These are phyloP conservation scores for Brachionus calyciflorus DNA, from an alignment of 1,140 invertebrate genomes.

Conservation along the genomic window DNA sequence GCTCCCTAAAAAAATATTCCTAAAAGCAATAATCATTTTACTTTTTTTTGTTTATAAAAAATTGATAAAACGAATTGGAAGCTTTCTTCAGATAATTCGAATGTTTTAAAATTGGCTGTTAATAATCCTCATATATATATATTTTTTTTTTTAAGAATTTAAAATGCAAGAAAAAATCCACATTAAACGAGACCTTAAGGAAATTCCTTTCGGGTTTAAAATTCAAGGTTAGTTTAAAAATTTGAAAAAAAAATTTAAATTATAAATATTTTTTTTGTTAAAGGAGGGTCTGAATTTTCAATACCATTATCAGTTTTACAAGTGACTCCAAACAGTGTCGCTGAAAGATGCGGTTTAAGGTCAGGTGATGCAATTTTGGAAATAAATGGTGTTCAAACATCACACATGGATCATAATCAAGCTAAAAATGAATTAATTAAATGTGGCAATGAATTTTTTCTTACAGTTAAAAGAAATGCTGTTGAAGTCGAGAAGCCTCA, in stretches of 20 bases:
- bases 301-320: conserved; percentile 49
- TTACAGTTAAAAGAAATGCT: conserved; percentile 53
- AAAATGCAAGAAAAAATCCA: conserved; percentile 12
- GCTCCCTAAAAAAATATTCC: no score
- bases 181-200: background rate
- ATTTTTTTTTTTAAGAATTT: no score
- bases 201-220: conserved; percentile 40
- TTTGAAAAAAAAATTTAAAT: background rate
- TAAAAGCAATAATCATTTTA: no score
- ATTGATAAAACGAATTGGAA: no score
- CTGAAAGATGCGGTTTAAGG: conserved; percentile 53
- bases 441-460: conserved; percentile 58
- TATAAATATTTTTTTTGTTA: background rate
- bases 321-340: conserved; percentile 58
- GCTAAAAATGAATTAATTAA: conserved; percentile 60
- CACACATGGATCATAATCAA: conserved; percentile 55
- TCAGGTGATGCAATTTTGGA: conserved; percentile 57
- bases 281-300: conserved; percentile 38
- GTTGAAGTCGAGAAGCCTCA: conserved; percentile 23
- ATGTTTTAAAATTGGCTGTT: no score
- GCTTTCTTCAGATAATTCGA: no score
- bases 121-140: no score
- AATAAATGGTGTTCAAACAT: conserved; percentile 54
- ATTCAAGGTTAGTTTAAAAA: background rate
- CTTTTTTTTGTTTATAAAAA: no score